Conservation (phyloP, 2,888 invertebrate species). For the Rotaria sp. region DNA sequence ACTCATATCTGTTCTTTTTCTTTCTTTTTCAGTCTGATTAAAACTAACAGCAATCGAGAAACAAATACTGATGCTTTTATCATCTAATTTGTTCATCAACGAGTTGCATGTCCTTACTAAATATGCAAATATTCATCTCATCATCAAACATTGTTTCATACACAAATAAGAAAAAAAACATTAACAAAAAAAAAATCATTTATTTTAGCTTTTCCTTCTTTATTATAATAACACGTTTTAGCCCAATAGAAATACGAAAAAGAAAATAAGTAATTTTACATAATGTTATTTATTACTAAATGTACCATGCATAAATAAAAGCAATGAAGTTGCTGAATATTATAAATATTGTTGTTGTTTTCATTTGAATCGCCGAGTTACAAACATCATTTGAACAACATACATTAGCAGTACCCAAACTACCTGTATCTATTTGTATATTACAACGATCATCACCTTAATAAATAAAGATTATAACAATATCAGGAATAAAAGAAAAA, state of each 20-base stretch:
- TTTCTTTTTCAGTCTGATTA: neutral
- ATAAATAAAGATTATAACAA: no score
- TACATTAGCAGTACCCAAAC: neutral
- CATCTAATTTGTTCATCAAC: neutral
- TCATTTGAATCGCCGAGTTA: neutral
- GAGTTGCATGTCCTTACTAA: neutral
- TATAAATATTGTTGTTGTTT: neutral
- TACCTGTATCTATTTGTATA: neutral
- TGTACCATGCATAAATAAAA: neutral
- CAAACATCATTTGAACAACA: neutral
- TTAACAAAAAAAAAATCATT: no score
- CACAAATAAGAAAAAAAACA: no score
- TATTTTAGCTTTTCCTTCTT: neutral
- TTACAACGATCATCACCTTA: neutral
- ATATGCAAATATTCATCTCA: neutral
- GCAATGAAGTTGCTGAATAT: neutral
- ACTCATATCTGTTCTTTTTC: no score
- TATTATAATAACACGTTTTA: neutral
- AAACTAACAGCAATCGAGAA: neutral
- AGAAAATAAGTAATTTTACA: neutral
- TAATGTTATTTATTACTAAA: no score
- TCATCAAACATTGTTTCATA: neutral
- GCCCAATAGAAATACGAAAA: neutral
- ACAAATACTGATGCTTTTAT: neutral
- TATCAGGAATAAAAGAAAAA: no score